These are phyloP conservation scores for Hafferia zeledoni DNA, from an alignment of 2,797 vertebrate species.

Conservation along the genomic window DNA sequence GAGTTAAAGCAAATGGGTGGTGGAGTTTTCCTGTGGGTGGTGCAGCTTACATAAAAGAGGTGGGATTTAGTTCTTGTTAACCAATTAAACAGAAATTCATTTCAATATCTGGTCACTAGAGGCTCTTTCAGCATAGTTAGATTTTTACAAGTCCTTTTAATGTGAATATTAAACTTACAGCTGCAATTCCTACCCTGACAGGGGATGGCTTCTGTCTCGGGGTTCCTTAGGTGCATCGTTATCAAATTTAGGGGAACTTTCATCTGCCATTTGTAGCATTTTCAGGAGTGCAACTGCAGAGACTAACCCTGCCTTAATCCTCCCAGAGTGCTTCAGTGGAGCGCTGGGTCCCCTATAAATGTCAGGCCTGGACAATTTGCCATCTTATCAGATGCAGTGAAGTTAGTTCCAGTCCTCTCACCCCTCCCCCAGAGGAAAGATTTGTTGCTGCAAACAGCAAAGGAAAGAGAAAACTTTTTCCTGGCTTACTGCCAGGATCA, in stretches of 20 bases:
- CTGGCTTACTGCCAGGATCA: slow-evolving; percentile 67
- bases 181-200: slow-evolving; percentile 24
- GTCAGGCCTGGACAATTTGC: slow-evolving; percentile 60
- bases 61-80: neutral
- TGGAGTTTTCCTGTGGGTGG: slow-evolving; percentile 32
- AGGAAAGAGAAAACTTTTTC: slow-evolving; percentile 72
- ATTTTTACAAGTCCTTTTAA: slow-evolving; percentile 27
- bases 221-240: slow-evolving; percentile 30
- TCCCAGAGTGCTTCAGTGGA: slow-evolving; percentile 57
- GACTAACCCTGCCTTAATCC: slow-evolving; percentile 62
- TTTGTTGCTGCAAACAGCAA: slow-evolving; percentile 60
- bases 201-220: slow-evolving; percentile 30
- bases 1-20: slow-evolving; percentile 41
- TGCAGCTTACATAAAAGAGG: neutral
- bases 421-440: slow-evolving; percentile 48
- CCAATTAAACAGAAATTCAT: neutral
- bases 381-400: slow-evolving; percentile 53
- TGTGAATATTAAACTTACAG: slow-evolving; percentile 18
- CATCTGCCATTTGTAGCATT: slow-evolving; percentile 56
- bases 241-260: slow-evolving; percentile 48
- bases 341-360: slow-evolving; percentile 58
- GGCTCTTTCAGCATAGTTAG: neutral
- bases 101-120: neutral
- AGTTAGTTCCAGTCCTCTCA: slow-evolving; percentile 33
- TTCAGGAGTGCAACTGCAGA: neutral